phyloP scores from a whole-genome alignment of 2,797 vertebrate genomes.

The Falco peregrinus region DNA sequence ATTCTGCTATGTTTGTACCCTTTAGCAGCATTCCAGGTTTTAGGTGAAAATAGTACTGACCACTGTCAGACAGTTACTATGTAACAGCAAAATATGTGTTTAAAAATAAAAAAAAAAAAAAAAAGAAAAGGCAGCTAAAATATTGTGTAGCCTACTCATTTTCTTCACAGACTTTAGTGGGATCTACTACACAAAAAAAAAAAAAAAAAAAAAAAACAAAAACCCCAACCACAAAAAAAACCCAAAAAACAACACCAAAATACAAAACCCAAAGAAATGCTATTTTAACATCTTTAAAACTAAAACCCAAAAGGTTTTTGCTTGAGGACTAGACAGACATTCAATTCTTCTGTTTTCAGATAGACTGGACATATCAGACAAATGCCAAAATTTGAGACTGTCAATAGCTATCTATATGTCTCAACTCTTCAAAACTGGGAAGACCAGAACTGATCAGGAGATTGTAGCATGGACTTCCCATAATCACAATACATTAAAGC shows the following conservation, averaged over 20 bases:
- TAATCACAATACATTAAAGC: not conserved
- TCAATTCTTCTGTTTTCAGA: not conserved
- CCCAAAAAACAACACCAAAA: too few relatives aligned
- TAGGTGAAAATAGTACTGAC: not conserved
- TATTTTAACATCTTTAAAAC: not conserved
- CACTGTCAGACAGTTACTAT: not conserved
- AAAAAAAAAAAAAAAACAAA: not conserved
- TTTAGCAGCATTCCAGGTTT: not conserved
- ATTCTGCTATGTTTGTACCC: not conserved
- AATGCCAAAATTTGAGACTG: not conserved
- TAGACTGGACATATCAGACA: not conserved
- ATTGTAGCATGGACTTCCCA: not conserved
- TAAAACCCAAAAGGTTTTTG: not conserved
- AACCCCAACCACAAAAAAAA: too few relatives aligned
- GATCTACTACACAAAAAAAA: not conserved
- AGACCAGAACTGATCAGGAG: not conserved
- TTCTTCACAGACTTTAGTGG: not conserved
- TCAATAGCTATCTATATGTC: rapidly evolving
- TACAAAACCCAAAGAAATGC: not conserved
- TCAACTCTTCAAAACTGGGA: not conserved
- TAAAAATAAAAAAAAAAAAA: not conserved
- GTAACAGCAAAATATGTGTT: not conserved
- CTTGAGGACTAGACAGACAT: not conserved
- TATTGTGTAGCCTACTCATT: not conserved
- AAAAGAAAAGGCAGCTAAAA: not conserved